Conservation (phyloP, 2,797 vertebrate genomes). For the Pterois miles region DNA sequence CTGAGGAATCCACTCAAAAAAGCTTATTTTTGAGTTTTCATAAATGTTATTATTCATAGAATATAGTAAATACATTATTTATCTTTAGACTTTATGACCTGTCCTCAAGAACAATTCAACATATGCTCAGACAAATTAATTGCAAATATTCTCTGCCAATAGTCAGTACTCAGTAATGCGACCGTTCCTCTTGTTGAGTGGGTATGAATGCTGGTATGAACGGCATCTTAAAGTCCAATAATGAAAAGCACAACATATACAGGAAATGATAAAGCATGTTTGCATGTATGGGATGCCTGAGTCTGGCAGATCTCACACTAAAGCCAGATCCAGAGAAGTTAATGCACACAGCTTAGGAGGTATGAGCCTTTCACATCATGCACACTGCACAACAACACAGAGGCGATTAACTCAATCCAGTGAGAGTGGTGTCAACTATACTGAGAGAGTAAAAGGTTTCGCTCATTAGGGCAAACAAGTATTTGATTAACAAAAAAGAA, state of each 20-base stretch:
- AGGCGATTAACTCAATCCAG: not conserved
- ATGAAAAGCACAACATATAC: not conserved
- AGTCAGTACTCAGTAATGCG: not conserved
- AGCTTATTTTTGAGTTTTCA: not conserved
- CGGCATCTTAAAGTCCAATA: not conserved
- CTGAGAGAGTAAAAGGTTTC: not conserved
- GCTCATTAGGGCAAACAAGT: not conserved
- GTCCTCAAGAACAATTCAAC: not conserved
- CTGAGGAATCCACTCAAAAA: not conserved
- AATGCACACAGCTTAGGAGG: not conserved
- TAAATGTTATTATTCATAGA: not conserved
- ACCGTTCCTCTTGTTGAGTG: not conserved
- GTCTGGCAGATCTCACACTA: not conserved
- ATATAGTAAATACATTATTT: not conserved
- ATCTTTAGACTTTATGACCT: too few relatives aligned
- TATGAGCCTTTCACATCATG: not conserved
- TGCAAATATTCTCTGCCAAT: not conserved
- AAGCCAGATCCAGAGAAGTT: not conserved
- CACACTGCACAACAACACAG: not conserved
- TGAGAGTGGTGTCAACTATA: not conserved
- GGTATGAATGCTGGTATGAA: not conserved
- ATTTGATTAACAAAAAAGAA: not conserved
- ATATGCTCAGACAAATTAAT: not conserved
- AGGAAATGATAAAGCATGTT: slow-evolving; percentile 7
- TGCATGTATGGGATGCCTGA: not conserved